Evolutionary conservation across 2,888 invertebrate genomes (phyloP).

Genomic region (Sinopyrophorus schimmeli): DNA sequence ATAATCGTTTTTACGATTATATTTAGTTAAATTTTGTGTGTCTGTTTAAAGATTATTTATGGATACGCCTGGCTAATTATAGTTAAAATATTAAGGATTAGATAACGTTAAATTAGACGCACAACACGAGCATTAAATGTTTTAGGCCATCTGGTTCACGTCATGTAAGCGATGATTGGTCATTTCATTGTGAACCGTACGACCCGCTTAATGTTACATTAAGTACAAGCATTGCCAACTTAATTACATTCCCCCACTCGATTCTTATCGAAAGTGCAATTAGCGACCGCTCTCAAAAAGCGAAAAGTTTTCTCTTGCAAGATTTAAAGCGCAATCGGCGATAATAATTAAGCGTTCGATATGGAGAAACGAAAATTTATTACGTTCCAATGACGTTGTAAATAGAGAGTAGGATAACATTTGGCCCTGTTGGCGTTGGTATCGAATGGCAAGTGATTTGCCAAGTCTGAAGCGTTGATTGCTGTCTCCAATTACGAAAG

Average conservation of each 20-base stretch:
- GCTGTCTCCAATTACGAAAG: constrained; percentile 37
- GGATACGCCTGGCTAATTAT: too few relatives aligned
- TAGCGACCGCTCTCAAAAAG: neutral
- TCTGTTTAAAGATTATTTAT: too few relatives aligned
- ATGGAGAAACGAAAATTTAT: constrained; percentile 16
- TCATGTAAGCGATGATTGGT: constrained; percentile 28
- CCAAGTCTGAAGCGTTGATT: constrained; percentile 34
- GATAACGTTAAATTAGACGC: too few relatives aligned
- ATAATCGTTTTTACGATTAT: too few relatives aligned
- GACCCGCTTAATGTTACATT: constrained; percentile 20
- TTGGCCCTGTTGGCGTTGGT: constrained; percentile 17
- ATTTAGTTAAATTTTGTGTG: too few relatives aligned
- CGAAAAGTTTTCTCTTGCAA: constrained; percentile 2
- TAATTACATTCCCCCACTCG: constrained; percentile 19
- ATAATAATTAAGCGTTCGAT: constrained; percentile 13
- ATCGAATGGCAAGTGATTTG: constrained; percentile 34
- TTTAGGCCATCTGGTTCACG: constrained; percentile 16
- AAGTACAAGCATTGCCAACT: constrained; percentile 23
- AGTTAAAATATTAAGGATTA: too few relatives aligned
- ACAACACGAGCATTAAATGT: constrained; percentile 13
- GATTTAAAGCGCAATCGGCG: constrained; percentile 15
- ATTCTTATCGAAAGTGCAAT: too few relatives aligned
- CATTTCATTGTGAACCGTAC: constrained; percentile 21
- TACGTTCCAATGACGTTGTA: constrained; percentile 18
- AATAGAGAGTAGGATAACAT: constrained; percentile 16